Evolutionary conservation across 2,113 vertebrate species (phyloP), one percentile per base, ranked within the genome.

Genomic region (Poicephalus meyeri): DNA sequence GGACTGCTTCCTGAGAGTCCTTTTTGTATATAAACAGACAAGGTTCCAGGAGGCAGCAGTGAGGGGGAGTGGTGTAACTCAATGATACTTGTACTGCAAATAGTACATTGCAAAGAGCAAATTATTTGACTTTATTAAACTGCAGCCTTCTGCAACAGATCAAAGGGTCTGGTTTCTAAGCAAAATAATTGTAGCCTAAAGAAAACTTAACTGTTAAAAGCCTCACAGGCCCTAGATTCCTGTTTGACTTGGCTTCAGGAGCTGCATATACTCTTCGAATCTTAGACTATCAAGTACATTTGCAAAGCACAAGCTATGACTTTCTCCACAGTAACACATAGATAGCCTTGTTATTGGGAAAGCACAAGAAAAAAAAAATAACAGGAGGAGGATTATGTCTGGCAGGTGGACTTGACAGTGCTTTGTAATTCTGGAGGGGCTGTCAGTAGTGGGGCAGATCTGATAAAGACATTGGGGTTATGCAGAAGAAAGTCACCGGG

Each of bases 91-190:
- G 47, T 89, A 76, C 94, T 23, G 1, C 94, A 95, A 95, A 89
- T 92, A 95, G 80, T 88, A 84, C 52, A 26, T 37, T 76, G 93
- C 86, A 92, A 94, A 95, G 92, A 96, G 96, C 72, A 92, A 95
- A 85, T 29, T 95, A 94, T 92, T 94, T 95, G 80, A 93, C 89
- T 95, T 93, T 79, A 94, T 58, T 91, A 96, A 93, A 94, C 86
- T 94, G 44, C 72, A 72, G 88, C 65, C 86, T 95, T 61, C 92
- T 95, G 92, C 83, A 94, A 83, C 47, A 81, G 82, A 93, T 94
- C 79, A 96, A 96, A 78, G 90, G 72, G 56, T 88, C 88, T 88
- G 33, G 80, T 91, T 96, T 90, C 82, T 93, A 94, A 81, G 90
- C 80, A 94, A 91, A 96, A 86, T 84, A 86, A 80, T 52, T 86